Percentiles rank a stretch among this genome's conserved stretches.
phyloP scores from a whole-genome alignment of 2,888 invertebrate genomes.

The Lacanobia oleracea region DNA sequence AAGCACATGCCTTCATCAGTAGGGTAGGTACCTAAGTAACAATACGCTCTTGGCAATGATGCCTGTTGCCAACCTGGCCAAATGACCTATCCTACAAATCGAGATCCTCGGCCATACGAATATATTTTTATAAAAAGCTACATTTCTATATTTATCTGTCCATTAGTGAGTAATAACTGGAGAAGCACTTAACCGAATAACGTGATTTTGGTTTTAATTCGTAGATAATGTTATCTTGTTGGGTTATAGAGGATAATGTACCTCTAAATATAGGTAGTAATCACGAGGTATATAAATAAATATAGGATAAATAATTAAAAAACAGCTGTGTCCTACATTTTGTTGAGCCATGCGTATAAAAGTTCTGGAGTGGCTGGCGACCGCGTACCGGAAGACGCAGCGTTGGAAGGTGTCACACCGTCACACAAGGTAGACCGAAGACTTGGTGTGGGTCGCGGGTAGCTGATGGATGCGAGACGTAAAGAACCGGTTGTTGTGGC shows the following conservation, averaged over 20 bases:
- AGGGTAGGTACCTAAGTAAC: neutral
- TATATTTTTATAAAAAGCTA: neutral
- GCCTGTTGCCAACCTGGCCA: neutral
- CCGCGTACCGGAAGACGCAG: too few species aligned
- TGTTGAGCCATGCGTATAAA: too few species aligned
- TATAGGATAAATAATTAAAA: too few species aligned
- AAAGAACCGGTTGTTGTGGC: too few species aligned
- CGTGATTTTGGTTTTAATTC: slow-evolving; percentile 42
- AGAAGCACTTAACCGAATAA: slow-evolving; percentile 9
- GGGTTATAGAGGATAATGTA: neutral
- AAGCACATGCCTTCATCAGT: neutral
- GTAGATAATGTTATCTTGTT: slow-evolving; percentile 27
- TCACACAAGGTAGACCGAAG: too few species aligned
- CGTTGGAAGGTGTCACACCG: too few species aligned
- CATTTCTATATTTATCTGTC: slow-evolving; percentile 18
- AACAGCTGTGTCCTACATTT: too few species aligned
- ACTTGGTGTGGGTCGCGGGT: too few species aligned
- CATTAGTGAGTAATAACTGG: slow-evolving; percentile 27
- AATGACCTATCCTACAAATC: neutral
- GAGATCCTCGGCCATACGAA: neutral
- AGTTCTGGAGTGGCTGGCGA: too few species aligned
- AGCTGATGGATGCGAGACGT: too few species aligned
- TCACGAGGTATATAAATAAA: neutral
- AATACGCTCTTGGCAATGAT: neutral
- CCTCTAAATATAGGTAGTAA: neutral